These are phyloP conservation scores for Linnaemya vulpina DNA, from an alignment of 2,888 invertebrate species.

Conservation along the genomic window DNA sequence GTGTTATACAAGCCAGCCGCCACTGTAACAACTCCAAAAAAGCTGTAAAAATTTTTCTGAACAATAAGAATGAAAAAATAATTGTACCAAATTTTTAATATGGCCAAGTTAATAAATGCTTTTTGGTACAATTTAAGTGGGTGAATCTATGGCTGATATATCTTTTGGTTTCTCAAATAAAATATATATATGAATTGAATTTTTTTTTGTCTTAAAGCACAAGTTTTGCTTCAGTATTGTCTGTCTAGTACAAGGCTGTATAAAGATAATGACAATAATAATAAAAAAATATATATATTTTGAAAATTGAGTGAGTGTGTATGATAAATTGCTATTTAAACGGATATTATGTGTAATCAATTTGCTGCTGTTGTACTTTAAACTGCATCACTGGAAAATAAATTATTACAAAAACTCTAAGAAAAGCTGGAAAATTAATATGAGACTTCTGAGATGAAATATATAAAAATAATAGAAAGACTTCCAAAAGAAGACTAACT, in stretches of 20 bases:
- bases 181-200: background rate
- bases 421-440: background rate
- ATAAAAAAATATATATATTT: background rate
- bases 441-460: background rate
- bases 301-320: background rate
- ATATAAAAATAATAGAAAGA: background rate
- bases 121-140: conserved; percentile 68
- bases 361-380: conserved; percentile 34
- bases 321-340: conserved; percentile 29
- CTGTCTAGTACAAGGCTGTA: conserved; percentile 4
- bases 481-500: background rate
- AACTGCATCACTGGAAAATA: conserved; percentile 15
- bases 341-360: conserved; percentile 60
- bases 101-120: conserved; percentile 63
- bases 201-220: conserved; percentile 7
- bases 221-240: background rate
- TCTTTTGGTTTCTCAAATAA: background rate
- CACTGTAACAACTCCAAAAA: conserved; percentile 8
- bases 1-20: conserved; percentile 48
- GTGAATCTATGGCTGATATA: conserved; percentile 33
- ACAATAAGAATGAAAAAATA: conserved; percentile 20
- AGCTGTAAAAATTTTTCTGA: conserved; percentile 13
- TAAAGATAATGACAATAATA: conserved; percentile 23
- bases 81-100: conserved; percentile 42
- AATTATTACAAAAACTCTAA: background rate